phyloP scores from a whole-genome alignment of 2,888 invertebrate genomes.

The Tetrapedia diversipes region DNA sequence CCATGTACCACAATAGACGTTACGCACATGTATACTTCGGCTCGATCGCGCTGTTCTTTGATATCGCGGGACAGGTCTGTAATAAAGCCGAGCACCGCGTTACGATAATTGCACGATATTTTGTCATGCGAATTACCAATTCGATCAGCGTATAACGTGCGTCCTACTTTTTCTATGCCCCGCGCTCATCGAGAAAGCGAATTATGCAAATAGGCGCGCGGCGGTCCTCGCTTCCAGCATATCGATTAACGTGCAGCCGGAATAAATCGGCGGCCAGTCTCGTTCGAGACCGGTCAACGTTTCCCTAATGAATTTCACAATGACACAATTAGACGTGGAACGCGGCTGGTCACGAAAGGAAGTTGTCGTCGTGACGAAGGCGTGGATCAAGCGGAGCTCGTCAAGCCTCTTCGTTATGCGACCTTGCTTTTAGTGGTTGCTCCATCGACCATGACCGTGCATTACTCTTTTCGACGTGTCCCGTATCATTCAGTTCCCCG shows the following conservation, averaged over 20 bases:
- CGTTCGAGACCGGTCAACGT: conserved; percentile 16
- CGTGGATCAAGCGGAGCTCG: conserved; percentile 27
- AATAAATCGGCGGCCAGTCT: conserved; percentile 35
- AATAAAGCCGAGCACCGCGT: not conserved
- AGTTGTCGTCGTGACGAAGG: conserved; percentile 40
- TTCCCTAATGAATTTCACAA: conserved; percentile 49
- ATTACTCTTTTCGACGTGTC: conserved; percentile 10
- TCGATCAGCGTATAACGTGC: conserved; percentile 18
- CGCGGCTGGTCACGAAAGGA: conserved; percentile 36
- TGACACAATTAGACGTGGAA: conserved; percentile 20
- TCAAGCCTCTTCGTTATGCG: conserved; percentile 26
- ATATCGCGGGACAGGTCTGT: not conserved
- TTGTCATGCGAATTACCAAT: conserved; percentile 23
- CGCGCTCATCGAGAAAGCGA: conserved; percentile 20
- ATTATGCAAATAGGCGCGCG: conserved; percentile 42
- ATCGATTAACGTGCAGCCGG: conserved; percentile 43
- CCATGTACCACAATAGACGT: not conserved
- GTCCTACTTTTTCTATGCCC: conserved; percentile 43
- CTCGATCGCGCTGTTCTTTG: not conserved
- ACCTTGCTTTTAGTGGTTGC: conserved; percentile 35
- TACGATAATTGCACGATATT: conserved; percentile 7
- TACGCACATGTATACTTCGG: not conserved
- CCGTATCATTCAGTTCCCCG: not conserved
- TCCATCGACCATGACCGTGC: conserved; percentile 24
- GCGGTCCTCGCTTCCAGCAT: conserved; percentile 30